Evolutionary conservation across 2,888 invertebrate genomes (phyloP), one percentile per base, ranked within the genome.

Genomic region (Aphrophora alni): DNA sequence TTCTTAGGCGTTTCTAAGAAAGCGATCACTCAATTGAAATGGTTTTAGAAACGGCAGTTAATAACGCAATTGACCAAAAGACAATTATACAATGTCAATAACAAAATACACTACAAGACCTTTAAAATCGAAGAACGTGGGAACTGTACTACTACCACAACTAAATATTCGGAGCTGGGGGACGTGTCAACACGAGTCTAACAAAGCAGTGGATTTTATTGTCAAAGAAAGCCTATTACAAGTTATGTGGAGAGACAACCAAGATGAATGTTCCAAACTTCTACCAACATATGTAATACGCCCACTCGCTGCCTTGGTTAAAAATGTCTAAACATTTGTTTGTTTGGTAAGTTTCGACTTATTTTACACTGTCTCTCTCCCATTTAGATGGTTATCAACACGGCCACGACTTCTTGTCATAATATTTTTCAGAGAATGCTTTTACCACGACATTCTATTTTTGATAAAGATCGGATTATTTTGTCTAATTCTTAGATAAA

Each of bases 271-370:
- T 14, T 10, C 59, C 59, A 3, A 59, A 59, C 21, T 21, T 14
- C 59, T 59, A n/a, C 21, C 59, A 59, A 59, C 59, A 59, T 59
- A 21, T 59, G 59, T 59, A 59, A 5, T 21, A 59, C 59, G n/a
- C 59, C 59, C 59, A 59, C 59, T n/a, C 59, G 21, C 59, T 59
- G 59, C 59, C 21, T 59, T n/a, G 59, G 21, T 59, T 59, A 59
- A 59, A 59, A 59, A 59, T 59, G 59, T 59, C 59, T 59, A 21
- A 59, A 59, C 59, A 59, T 59, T 59, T 59, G 59, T 59, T 59
- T 59, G 4, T 59, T 59, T 59, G 59, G 4, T 59, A 21, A 1
- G 21, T 21, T 59, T 59, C 59, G 21, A 59, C 59, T 59, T 59
- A 59, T 59, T 59, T 59, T 59, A 59, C 59, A 59, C 59, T 21